Evolutionary conservation across 2,113 vertebrate genomes (phyloP).

Genomic region (Aix galericulata): DNA sequence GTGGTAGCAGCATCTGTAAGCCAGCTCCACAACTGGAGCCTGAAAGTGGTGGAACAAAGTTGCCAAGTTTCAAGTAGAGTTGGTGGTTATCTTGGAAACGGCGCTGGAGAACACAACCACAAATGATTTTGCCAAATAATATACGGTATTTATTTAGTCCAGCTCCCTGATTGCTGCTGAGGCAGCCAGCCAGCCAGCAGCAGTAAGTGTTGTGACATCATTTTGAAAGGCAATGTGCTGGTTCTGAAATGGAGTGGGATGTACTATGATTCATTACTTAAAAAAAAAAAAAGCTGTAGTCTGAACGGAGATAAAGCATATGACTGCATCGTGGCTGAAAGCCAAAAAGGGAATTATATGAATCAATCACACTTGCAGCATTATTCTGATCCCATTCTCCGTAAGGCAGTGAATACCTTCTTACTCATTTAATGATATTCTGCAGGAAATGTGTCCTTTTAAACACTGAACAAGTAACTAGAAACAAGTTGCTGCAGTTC

Average conservation of each 20-base stretch:
- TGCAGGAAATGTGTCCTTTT: constrained; percentile 17
- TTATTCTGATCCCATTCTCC: constrained; percentile 27
- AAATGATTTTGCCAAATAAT: constrained; percentile 75
- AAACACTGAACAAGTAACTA: constrained; percentile 17
- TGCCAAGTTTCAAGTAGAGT: constrained; percentile 72
- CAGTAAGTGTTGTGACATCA: constrained; percentile 68
- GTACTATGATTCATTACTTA: constrained; percentile 53
- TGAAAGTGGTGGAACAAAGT: constrained; percentile 48
- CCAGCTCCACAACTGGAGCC: constrained; percentile 55
- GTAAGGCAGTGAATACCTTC: constrained; percentile 34
- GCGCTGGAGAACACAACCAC: constrained; percentile 68
- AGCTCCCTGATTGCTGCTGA: constrained; percentile 66
- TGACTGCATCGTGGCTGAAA: constrained; percentile 55
- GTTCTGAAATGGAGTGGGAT: constrained; percentile 65
- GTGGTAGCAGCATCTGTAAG: constrained; percentile 37
- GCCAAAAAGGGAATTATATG: constrained; percentile 42
- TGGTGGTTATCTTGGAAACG: constrained; percentile 76
- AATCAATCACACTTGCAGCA: constrained; percentile 43
- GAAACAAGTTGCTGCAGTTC: constrained; percentile 28
- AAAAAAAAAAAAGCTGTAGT: constrained; percentile 23
- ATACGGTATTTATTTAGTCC: constrained; percentile 75
- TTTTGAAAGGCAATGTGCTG: constrained; percentile 54
- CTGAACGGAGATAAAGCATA: constrained; percentile 63
- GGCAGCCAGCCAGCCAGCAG: constrained; percentile 71
- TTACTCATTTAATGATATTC: constrained; percentile 49